These are phyloP conservation scores for Capromys pilorides DNA, from an alignment of 2,797 vertebrate genomes.

Conservation along the genomic window DNA sequence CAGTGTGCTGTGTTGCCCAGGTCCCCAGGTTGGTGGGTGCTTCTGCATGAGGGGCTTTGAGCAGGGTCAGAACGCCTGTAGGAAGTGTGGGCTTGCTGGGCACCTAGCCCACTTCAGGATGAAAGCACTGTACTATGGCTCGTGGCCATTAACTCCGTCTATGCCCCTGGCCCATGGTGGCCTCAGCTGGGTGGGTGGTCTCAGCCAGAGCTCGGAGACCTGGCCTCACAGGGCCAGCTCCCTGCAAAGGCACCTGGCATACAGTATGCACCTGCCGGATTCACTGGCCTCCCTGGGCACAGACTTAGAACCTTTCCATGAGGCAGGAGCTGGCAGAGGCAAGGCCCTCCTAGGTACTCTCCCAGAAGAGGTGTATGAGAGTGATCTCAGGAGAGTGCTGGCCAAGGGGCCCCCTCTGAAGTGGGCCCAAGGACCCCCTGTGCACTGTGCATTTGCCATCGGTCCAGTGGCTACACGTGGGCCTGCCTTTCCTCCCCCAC, in stretches of 20 bases:
- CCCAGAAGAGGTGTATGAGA: not conserved
- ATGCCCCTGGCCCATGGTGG: not conserved
- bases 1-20: not conserved
- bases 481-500: constrained; percentile 45
- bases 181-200: not conserved
- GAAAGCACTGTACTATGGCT: not conserved
- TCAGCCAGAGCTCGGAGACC: not conserved
- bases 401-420: not conserved
- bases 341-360: not conserved
- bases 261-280: not conserved
- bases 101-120: not conserved
- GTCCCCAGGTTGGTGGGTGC: not conserved
- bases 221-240: not conserved
- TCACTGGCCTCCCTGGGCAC: not conserved
- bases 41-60: not conserved
- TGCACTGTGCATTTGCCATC: constrained; percentile 21
- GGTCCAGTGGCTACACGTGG: constrained; percentile 29
- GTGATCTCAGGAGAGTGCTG: not conserved
- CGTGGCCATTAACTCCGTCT: not conserved
- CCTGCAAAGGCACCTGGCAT: not conserved
- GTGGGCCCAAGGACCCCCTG: not conserved
- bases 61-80: not conserved
- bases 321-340: not conserved
- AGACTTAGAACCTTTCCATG: not conserved
- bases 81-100: not conserved